Evolutionary conservation across 2,797 vertebrate genomes (phyloP).

Genomic region (Acestrorhynchus altus): DNA sequence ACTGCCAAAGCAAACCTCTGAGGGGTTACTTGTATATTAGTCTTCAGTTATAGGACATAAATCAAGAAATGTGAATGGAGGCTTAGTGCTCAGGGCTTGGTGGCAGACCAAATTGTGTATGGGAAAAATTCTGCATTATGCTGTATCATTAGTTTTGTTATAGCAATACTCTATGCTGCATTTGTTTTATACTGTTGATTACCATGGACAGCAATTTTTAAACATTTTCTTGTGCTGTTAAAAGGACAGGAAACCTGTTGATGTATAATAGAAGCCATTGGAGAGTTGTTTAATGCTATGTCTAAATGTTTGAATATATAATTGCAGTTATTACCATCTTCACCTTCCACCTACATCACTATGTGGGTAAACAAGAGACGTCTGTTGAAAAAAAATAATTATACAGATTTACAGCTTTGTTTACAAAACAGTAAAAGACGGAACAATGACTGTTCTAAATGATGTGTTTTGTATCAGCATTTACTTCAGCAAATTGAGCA

Average conservation of each 20-base stretch:
- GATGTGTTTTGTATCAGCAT: too few species aligned
- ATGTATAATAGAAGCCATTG: background rate
- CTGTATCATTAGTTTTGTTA: background rate
- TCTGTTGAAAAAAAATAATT: too few species aligned
- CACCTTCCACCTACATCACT: too few species aligned
- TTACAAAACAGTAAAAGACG: too few species aligned
- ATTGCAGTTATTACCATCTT: too few species aligned
- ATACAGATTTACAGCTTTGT: too few species aligned
- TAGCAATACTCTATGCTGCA: background rate
- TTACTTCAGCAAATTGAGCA: background rate
- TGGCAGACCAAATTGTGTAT: background rate
- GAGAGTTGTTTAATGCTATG: background rate
- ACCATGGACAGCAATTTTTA: background rate
- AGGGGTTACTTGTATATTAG: background rate
- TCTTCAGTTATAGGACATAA: background rate
- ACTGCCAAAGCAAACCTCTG: constrained; percentile 44
- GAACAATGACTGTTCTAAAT: too few species aligned
- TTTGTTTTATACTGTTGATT: background rate
- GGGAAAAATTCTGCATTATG: background rate
- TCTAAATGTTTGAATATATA: background rate
- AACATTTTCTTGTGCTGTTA: background rate
- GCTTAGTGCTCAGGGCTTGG: background rate
- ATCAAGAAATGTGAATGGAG: background rate
- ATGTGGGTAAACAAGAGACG: too few species aligned
- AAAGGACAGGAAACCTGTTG: background rate